These are phyloP conservation scores for Hipposideros armiger DNA, from an alignment of 2,113 vertebrate species.

Conservation along the genomic window DNA sequence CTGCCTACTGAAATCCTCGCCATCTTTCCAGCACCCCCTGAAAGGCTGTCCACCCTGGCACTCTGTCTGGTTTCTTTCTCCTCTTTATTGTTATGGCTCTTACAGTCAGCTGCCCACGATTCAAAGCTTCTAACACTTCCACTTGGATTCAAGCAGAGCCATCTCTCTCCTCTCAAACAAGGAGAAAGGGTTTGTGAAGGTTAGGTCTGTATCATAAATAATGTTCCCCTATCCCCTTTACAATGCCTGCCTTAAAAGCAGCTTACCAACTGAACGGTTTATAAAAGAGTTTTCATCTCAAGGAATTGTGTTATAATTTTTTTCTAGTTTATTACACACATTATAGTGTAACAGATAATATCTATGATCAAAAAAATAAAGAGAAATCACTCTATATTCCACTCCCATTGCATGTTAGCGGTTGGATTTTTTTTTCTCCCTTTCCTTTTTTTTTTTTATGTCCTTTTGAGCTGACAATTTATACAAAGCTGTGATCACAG, in stretches of 20 bases:
- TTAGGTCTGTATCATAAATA: background rate
- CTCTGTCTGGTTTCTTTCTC: background rate
- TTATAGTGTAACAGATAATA: background rate
- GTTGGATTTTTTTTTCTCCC: background rate
- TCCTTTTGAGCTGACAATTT: background rate
- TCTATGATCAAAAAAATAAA: background rate
- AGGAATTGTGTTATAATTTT: background rate
- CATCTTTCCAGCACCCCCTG: fast-evolving
- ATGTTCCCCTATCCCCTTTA: background rate
- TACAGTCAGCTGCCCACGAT: background rate
- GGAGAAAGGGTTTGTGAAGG: background rate
- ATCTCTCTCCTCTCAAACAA: background rate
- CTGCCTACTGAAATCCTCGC: background rate
- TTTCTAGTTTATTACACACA: background rate
- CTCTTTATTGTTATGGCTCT: background rate
- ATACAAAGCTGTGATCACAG: slow-evolving; percentile 52
- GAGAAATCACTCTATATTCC: background rate
- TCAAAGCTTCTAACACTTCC: background rate
- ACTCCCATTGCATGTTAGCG: background rate
- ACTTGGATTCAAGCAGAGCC: background rate
- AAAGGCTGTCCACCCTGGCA: background rate
- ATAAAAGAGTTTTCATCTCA: background rate
- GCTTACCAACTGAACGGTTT: background rate
- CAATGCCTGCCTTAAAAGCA: background rate
- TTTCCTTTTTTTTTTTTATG: background rate